A percentile compares a stretch with the other conserved stretches of the same genome.
Conservation (phyloP, 1,140 invertebrate genomes). For the Microvelia longipes region DNA sequence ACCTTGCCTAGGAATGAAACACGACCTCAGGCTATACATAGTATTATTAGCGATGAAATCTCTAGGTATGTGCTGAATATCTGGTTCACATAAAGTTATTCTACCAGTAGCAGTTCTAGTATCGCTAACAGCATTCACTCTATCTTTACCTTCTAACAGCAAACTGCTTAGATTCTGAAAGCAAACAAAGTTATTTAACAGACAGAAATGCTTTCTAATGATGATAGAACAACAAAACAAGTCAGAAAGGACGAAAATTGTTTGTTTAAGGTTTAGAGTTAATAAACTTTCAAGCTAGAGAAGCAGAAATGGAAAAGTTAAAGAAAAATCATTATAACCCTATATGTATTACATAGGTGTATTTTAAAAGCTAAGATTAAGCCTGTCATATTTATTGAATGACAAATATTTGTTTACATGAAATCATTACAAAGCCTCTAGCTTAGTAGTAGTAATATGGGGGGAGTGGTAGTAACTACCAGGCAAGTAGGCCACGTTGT, state of each 20-base stretch:
- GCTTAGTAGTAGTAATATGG: too few relatives aligned
- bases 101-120: conserved; percentile 74
- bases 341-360: too few relatives aligned
- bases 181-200: not conserved
- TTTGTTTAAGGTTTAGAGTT: too few relatives aligned
- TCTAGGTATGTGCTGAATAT: conserved; percentile 79
- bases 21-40: conserved; percentile 26
- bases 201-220: conserved; percentile 22
- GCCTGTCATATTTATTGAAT: too few relatives aligned
- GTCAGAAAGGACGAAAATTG: not conserved
- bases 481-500: too few relatives aligned
- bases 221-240: not conserved
- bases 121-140: conserved; percentile 60
- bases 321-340: too few relatives aligned
- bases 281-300: too few relatives aligned
- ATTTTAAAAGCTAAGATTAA: too few relatives aligned
- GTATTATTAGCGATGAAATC: conserved; percentile 44
- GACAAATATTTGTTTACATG: too few relatives aligned
- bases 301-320: too few relatives aligned
- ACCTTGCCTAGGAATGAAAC: conserved; percentile 25
- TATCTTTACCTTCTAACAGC: conserved; percentile 8
- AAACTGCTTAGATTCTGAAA: conserved; percentile 17
- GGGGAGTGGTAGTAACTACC: too few relatives aligned
- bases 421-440: too few relatives aligned
- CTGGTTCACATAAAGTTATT: conserved; percentile 81